Evolutionary conservation across 2,113 vertebrate genomes (phyloP).

Genomic region (Megaceryle maxima): DNA sequence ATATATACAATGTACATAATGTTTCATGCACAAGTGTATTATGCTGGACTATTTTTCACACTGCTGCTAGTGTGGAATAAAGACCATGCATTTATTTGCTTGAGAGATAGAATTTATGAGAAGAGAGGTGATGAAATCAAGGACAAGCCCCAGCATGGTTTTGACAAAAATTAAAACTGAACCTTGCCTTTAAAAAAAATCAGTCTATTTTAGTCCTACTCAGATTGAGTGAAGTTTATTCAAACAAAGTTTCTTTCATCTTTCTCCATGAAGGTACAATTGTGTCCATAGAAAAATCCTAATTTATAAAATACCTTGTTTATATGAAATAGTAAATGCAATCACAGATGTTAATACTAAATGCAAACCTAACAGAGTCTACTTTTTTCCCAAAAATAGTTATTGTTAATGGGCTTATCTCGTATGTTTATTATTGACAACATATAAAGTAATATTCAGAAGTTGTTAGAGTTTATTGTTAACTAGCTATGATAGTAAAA

Average conservation of each 20-base stretch:
- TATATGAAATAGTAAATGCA: neutral
- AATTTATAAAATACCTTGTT: neutral
- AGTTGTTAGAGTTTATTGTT: neutral
- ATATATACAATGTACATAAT: neutral
- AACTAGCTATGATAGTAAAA: neutral
- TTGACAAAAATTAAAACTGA: neutral
- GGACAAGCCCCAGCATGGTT: neutral
- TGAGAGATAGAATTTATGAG: neutral
- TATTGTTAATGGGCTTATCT: neutral
- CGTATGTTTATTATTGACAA: neutral
- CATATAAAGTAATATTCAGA: neutral
- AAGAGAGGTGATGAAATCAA: neutral
- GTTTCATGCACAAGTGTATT: neutral
- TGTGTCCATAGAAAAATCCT: neutral
- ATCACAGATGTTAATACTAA: neutral
- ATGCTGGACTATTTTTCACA: neutral
- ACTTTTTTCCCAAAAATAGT: neutral
- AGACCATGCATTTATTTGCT: neutral
- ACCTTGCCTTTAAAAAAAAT: neutral
- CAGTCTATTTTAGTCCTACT: neutral
- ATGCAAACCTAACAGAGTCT: neutral
- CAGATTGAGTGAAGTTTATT: neutral
- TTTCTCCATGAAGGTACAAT: neutral
- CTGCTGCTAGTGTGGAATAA: neutral
- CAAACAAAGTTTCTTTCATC: neutral